These are phyloP conservation scores for Centropus bengalensis DNA, from an alignment of 2,113 vertebrate species.

Conservation along the genomic window DNA sequence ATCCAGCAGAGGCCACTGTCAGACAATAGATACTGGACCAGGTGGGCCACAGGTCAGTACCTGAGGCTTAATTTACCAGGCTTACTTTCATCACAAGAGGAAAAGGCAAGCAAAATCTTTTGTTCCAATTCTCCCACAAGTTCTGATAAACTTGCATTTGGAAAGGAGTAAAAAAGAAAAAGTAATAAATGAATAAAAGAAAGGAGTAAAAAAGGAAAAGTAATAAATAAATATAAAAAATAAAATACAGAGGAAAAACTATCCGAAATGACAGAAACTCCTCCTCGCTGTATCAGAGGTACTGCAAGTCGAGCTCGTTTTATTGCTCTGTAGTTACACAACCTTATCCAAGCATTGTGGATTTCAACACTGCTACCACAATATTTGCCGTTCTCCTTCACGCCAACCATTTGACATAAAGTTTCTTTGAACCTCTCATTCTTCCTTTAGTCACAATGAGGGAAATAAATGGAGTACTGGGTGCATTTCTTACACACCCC, in stretches of 20 bases:
- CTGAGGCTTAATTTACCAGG: neutral
- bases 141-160: neutral
- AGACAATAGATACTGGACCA: slow-evolving; percentile 60
- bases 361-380: neutral
- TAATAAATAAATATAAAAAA: too few species aligned
- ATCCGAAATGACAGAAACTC: neutral
- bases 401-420: neutral
- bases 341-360: neutral
- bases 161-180: neutral
- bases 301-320: neutral
- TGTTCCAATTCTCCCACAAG: neutral
- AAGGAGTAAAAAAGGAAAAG: neutral
- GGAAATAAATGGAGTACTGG: neutral
- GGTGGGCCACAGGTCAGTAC: slow-evolving; percentile 44
- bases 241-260: neutral
- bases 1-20: slow-evolving; percentile 73
- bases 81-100: neutral
- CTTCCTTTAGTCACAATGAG: neutral
- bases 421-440: neutral
- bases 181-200: too few species aligned
- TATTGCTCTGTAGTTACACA: neutral
- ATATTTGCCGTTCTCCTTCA: neutral
- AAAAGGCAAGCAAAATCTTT: neutral
- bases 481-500: neutral
- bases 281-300: neutral